Percentiles rank a stretch among this genome's conserved stretches.
Evolutionary conservation across 2,797 vertebrate species (phyloP).

Genomic region (Eulemur mongoz): DNA sequence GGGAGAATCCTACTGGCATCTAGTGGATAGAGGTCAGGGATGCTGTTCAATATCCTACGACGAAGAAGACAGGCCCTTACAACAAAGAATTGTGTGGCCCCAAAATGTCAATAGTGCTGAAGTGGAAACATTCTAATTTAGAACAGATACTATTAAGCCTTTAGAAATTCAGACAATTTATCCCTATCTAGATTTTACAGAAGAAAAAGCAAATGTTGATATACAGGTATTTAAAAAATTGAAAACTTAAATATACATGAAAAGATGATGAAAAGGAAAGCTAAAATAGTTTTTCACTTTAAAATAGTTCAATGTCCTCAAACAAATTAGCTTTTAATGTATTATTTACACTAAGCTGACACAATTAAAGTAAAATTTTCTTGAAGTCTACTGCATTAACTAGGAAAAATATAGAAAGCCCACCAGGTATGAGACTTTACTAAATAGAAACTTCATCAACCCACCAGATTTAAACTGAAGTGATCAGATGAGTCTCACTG

Average conservation of each 20-base stretch:
- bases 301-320: slow-evolving; percentile 6
- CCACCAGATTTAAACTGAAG: background rate
- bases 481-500: background rate
- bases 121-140: background rate
- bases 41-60: background rate
- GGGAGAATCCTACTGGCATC: background rate
- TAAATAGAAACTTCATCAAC: background rate
- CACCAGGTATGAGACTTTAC: background rate
- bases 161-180: slow-evolving; percentile 1
- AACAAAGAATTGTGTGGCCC: background rate
- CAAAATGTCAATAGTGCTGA: background rate
- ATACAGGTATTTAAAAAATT: background rate
- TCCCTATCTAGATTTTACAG: background rate
- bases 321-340: background rate
- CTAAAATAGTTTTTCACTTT: background rate
- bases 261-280: background rate
- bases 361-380: background rate
- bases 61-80: background rate
- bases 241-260: background rate
- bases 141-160: background rate
- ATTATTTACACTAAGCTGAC: slow-evolving; percentile 18
- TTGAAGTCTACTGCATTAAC: background rate
- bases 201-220: background rate
- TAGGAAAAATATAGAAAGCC: background rate
- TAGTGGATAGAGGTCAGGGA: background rate